Evolutionary conservation across 64 coral and sea anemone species (phyloP), one percentile per base, ranked within the genome.

Genomic region (Dendrophyllia cribrosa): DNA sequence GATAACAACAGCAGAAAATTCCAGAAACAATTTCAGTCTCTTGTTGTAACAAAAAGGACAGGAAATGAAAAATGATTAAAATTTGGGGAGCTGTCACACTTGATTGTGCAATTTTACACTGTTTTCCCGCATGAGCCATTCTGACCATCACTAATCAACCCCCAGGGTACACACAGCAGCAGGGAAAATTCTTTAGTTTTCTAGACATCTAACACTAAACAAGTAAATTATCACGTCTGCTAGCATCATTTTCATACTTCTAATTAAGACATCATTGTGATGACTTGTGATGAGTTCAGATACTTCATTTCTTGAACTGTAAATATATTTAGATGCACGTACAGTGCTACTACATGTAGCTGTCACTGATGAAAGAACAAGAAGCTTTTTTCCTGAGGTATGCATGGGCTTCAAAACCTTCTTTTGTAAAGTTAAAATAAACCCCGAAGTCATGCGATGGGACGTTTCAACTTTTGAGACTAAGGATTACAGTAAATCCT

Each of bases 41-140:
- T 47, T 84, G 45, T 68, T 51, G 4, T 9, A 50, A 84, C 43
- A 84, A 50, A 68, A 59, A 4, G 44, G 43, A 59, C 79, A 63
- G 79, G 80, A 84, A 66, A 84, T 84, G 50, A 84, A 84, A 61
- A 45, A 50, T 50, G 17, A 48, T 83, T 34, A 66, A 62, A 20
- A 22, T 66, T 46, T 45, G 6, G 43, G 60, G 44, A 45, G 20
- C 45, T 84, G 44, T 67, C 44, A 67, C n/a, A 83, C 4, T 3
- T 50, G 62, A 49, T 43, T 46, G 47, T 46, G 34, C 43, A 22
- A 84, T 67, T 63, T 84, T n/a, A 17, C 19, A 48, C 7, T 64
- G 43, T 65, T 82, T 75, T 64, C 9, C 47, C 15, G 60, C 58
- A 66, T 19, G 20, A 61, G 24, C 51, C 80, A 50, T 51, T 84